These are phyloP conservation scores for Chaetura pelagica DNA, from an alignment of 2,113 vertebrate species.

Conservation along the genomic window DNA sequence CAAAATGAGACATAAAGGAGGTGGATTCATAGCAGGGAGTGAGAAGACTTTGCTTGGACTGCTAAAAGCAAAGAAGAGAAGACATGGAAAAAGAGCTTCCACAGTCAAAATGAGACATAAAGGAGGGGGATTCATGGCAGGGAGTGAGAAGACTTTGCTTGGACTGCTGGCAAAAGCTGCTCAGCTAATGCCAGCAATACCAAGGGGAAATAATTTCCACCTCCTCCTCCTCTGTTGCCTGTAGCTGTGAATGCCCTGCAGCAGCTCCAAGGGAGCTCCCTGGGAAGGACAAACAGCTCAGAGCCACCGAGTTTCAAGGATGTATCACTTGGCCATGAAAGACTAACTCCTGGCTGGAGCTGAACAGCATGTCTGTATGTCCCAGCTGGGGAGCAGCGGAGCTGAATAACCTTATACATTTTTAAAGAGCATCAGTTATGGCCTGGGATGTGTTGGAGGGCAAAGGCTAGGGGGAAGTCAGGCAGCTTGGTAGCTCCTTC, in stretches of 20 bases:
- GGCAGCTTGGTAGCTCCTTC: not conserved
- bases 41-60: not conserved
- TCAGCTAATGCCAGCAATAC: not conserved
- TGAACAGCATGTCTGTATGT: not conserved
- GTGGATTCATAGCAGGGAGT: not conserved
- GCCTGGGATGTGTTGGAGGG: not conserved
- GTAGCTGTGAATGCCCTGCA: not conserved
- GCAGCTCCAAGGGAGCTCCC: not conserved
- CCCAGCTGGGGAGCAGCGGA: conserved; percentile 4
- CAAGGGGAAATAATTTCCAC: not conserved
- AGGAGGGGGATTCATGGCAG: not conserved
- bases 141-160: not conserved
- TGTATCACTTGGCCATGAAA: not conserved
- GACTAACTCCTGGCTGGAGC: not conserved
- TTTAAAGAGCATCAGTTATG: not conserved
- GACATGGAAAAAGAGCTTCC: not conserved
- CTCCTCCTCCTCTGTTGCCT: not conserved
- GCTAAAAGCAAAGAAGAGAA: conserved; percentile 4
- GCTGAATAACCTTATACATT: not conserved
- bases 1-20: not conserved
- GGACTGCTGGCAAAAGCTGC: not conserved
- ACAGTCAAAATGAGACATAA: not conserved
- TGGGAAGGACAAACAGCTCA: not conserved
- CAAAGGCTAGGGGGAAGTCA: not conserved
- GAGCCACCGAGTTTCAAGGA: not conserved